These are phyloP conservation scores for Tetragnatha montana DNA, from an alignment of 2,888 invertebrate species.

Conservation along the genomic window DNA sequence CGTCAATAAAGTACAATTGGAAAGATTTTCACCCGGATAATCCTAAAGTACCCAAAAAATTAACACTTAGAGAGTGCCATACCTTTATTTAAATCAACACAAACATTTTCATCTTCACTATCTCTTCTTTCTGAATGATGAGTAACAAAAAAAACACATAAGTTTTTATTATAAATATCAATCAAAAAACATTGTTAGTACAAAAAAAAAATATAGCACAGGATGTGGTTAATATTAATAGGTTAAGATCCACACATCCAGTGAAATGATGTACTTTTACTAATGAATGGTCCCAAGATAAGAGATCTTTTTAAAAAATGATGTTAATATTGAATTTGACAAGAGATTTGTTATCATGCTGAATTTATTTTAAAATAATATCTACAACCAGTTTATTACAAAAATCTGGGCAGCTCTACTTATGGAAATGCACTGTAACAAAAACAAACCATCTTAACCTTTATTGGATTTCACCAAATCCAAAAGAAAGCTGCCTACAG, in stretches of 20 bases:
- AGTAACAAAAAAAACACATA: slow-evolving; percentile 9
- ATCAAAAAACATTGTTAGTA: not conserved
- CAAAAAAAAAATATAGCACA: not conserved
- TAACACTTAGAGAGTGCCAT: slow-evolving; percentile 3
- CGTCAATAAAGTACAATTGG: not conserved
- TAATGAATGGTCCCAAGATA: not conserved
- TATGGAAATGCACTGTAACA: no score
- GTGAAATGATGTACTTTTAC: not conserved
- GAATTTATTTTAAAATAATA: no score
- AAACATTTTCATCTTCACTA: slow-evolving; percentile 73
- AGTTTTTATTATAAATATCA: not conserved
- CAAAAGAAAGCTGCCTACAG: no score
- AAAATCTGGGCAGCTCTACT: no score
- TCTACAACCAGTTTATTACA: no score
- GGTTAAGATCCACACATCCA: not conserved
- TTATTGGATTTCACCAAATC: no score
- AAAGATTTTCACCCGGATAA: not conserved
- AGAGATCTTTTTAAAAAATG: not conserved
- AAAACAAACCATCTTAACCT: no score
- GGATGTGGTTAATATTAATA: not conserved
- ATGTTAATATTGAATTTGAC: not conserved
- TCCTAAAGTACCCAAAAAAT: not conserved
- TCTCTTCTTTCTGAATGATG: slow-evolving; percentile 72
- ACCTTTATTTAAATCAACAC: slow-evolving; percentile 73
- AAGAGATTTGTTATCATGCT: no score